phyloP scores from a whole-genome alignment of 2,888 invertebrate genomes.

The Antitype chi region DNA sequence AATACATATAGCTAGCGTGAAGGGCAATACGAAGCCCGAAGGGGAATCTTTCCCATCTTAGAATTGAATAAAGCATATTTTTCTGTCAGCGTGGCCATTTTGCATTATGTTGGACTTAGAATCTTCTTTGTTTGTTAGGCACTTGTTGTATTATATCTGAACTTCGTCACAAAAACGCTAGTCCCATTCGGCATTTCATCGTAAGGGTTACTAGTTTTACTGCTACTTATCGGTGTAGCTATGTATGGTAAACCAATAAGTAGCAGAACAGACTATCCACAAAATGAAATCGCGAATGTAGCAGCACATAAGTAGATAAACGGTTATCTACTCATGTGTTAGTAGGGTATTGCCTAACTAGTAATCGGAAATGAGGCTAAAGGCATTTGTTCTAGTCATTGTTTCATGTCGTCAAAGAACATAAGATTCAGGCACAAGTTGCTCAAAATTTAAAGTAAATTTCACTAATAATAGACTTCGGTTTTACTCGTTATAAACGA shows the following conservation, averaged over 20 bases:
- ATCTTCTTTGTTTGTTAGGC: not conserved
- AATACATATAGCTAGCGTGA: not conserved
- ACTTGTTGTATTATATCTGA: not conserved
- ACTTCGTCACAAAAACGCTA: not conserved
- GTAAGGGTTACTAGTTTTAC: not conserved
- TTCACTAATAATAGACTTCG: conserved; percentile 33
- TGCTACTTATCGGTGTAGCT: not conserved
- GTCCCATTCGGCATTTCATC: not conserved
- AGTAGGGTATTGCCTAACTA: not conserved
- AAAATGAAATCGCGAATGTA: not conserved
- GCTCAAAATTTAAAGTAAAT: conserved; percentile 15
- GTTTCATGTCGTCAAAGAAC: not conserved
- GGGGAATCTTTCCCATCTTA: not conserved
- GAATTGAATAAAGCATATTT: not conserved
- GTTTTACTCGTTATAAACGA: conserved; percentile 34
- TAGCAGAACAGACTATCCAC: not conserved
- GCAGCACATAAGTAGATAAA: too few relatives aligned
- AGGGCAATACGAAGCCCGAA: not conserved
- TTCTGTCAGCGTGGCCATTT: not conserved
- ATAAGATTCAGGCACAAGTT: conserved; percentile 6
- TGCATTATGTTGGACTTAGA: not conserved
- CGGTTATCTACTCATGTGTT: too few relatives aligned
- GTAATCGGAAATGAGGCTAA: not conserved
- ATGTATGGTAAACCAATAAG: not conserved
- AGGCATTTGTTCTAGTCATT: not conserved